Evolutionary conservation across 2,888 invertebrate genomes (phyloP), one percentile per base, ranked within the genome.

Genomic region (Boloria euphrosyne): DNA sequence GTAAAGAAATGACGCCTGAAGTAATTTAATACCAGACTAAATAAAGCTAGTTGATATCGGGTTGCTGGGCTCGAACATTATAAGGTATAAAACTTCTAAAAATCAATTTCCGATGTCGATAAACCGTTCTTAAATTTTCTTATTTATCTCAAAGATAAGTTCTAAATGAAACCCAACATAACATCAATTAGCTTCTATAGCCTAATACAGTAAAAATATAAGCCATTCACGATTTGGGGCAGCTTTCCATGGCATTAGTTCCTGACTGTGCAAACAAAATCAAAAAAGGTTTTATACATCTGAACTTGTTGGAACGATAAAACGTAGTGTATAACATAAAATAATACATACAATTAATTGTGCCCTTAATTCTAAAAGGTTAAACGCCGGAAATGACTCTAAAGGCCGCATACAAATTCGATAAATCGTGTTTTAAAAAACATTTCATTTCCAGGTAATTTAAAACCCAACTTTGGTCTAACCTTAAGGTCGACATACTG

Each of bases 401-500:
- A 55, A 55, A 27, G 31, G 62, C 31, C 54, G 61, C 22, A 44
- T 16, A n/a, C 16, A 16, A 49, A 54, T 17, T 22, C 43, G n/a
- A 3, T 14, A 44, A 52, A 27, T 27, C 1, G 47, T 49, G 38
- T 49, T 22, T 22, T 22, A 22, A 22, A 43, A 62, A 54, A 62
- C 17, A 22, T 46, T 17, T 16, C 52, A 53, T 62, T 27, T 31
- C 13, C 5, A 17, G 46, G 14, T 55, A n/a, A 10, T 50, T 16
- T 4, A 50, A 58, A 47, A 60, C 53, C 22, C 18, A 18, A 22
- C 46, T 54, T 60, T 46, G 22, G n/a, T 18, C 43, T 54, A 54
- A 38, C 38, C 5, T 14, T 52, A 52, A 46, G 55, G 31, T 59
- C 17, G 50, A 49, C 46, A 64, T 62, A 66, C 68, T 68, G 62